Evolutionary conservation across 2,797 vertebrate genomes (phyloP), one percentile per base, ranked within the genome.

Genomic region (Huso huso): DNA sequence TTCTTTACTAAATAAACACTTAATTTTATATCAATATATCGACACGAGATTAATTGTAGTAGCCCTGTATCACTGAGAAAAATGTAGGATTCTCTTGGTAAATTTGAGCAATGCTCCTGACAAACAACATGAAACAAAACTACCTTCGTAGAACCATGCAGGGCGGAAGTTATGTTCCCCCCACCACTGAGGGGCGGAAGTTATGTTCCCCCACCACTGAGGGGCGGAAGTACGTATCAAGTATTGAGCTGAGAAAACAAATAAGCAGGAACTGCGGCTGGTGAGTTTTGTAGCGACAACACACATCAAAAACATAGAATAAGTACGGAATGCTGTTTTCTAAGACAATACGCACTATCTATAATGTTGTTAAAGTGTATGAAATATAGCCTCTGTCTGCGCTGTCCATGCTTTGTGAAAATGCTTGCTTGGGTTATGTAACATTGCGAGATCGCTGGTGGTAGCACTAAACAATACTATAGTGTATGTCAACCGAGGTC

Each of bases 231-330:
- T 79, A 74, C 81, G 78, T 78, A 67, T 7, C 55, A 12, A 52
- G 74, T 76, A 71, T 85, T 84, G 68, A 74, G 78, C 83, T 83
- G 84, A 77, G 78, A 84, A 87, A 88, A 86, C 82, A 86, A 87
- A 89, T 83, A 88, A 87, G 81, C 77, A 75, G 72, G 71, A 75
- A 79, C 83, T 72, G 77, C 84, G 79, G 79, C 75, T 80, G 88
- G 88, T 89, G 87, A 90, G 88, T 87, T 79, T 23, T 67, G 66
- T 65, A 48, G 68, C 51, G 67, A 66, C 61, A 63, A 55, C 51
- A 63, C 11, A 51, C 7, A 52, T 23, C 60, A 55, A 13, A 7
- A 18, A 37, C 23, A 37, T 37, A 37, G 12, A 63, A 59, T 6
- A 61, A 9, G 49, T 48, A 49, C 51, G 11, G 51, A 23, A 48